phyloP scores from a whole-genome alignment of 2,888 invertebrate genomes.

The Lepetodrilus schrolli region DNA sequence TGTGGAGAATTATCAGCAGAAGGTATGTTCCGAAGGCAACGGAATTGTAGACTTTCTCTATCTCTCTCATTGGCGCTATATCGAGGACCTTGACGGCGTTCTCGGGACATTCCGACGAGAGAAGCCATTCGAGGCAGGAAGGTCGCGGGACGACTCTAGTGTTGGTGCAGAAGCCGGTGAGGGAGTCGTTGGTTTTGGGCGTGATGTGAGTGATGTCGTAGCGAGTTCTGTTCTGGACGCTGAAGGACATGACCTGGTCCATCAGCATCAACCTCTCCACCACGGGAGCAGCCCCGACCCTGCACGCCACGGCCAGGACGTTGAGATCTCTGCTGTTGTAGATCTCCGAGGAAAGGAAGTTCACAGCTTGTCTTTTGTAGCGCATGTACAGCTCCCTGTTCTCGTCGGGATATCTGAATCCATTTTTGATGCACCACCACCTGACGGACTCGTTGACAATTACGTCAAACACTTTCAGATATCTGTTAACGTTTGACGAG shows the following conservation, averaged over 20 bases:
- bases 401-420: constrained; percentile 54
- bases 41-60: constrained; percentile 65
- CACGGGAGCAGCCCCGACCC: constrained; percentile 58
- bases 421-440: constrained; percentile 68
- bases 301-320: constrained; percentile 63
- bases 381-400: constrained; percentile 44
- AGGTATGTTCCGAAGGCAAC: constrained; percentile 67
- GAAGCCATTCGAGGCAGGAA: constrained; percentile 68
- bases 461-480: constrained; percentile 53
- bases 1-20: constrained; percentile 64
- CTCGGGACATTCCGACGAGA: constrained; percentile 51
- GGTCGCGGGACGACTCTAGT: constrained; percentile 37
- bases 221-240: constrained; percentile 30
- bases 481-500: constrained; percentile 36
- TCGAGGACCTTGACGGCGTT: constrained; percentile 65
- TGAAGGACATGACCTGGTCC: constrained; percentile 59
- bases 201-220: constrained; percentile 69
- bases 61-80: constrained; percentile 62
- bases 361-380: constrained; percentile 53
- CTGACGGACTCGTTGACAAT: constrained; percentile 52
- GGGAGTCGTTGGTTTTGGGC: constrained; percentile 52
- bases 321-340: constrained; percentile 59
- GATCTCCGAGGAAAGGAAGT: constrained; percentile 56
- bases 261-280: constrained; percentile 61
- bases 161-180: constrained; percentile 17